These are phyloP conservation scores for Choloepus hoffmanni DNA, from an alignment of 2,113 vertebrate genomes.

Conservation along the genomic window DNA sequence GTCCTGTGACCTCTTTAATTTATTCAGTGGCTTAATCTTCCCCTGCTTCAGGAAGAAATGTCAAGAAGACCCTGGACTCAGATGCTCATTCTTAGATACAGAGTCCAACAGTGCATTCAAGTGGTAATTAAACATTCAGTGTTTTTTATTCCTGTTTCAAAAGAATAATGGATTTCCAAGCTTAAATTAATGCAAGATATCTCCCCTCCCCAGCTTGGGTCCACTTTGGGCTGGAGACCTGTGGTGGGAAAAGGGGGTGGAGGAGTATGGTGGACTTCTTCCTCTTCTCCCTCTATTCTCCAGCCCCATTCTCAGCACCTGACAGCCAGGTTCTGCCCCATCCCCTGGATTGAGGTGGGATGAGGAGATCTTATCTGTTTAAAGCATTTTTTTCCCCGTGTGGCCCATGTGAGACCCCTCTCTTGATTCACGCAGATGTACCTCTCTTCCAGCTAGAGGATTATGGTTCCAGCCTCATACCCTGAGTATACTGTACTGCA, in stretches of 20 bases:
- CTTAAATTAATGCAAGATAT: background rate
- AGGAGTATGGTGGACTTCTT: background rate
- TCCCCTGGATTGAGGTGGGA: background rate
- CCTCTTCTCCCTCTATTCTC: background rate
- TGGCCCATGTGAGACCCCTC: background rate
- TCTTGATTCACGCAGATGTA: background rate
- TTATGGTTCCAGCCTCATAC: background rate
- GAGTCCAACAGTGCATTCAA: background rate
- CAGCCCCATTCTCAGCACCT: rapidly evolving
- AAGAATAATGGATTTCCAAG: background rate
- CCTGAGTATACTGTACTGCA: background rate
- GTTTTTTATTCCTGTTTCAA: background rate
- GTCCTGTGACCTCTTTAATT: background rate
- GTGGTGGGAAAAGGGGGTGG: background rate
- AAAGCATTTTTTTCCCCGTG: background rate
- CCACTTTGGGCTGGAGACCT: background rate
- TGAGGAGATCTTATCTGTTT: background rate
- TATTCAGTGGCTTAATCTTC: background rate
- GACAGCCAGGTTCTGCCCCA: background rate
- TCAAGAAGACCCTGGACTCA: background rate
- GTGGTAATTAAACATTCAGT: background rate
- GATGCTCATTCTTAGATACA: background rate
- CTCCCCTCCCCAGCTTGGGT: background rate
- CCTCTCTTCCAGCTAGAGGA: background rate
- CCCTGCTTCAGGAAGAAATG: background rate